A percentile compares a stretch with the other conserved stretches of the same genome.
These are phyloP conservation scores for Schizopygopsis malacanthus DNA, from an alignment of 2,797 vertebrate genomes.

Conservation along the genomic window DNA sequence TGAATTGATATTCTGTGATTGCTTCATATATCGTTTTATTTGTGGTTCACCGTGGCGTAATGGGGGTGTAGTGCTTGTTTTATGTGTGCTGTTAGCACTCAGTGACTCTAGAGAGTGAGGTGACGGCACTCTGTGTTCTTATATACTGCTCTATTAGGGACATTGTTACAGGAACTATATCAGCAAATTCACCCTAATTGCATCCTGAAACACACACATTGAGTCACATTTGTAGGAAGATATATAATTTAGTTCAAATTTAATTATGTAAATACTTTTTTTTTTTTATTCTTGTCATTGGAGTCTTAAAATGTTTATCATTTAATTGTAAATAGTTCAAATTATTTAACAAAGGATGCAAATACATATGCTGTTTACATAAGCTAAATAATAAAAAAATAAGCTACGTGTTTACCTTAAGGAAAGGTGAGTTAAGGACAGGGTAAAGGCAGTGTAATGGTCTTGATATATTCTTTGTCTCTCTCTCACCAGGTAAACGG, in stretches of 20 bases:
- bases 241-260: background rate
- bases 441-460: background rate
- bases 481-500: constrained; percentile 13
- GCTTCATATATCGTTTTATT: background rate
- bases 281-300: background rate
- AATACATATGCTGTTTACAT: background rate
- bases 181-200: constrained; percentile 61
- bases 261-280: background rate
- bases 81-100: constrained; percentile 4
- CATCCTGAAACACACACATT: constrained; percentile 55
- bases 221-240: background rate
- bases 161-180: constrained; percentile 68
- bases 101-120: constrained; percentile 4
- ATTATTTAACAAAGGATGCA: background rate
- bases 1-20: background rate
- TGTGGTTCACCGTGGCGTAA: background rate
- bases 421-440: background rate
- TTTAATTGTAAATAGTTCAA: background rate
- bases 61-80: too few species aligned
- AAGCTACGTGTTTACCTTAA: background rate
- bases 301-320: background rate
- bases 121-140: constrained; percentile 11
- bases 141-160: constrained; percentile 48
- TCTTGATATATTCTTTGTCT: background rate
- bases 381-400: too few species aligned